Conservation (phyloP, 1,140 invertebrate genomes). For the Ostrea edulis region DNA sequence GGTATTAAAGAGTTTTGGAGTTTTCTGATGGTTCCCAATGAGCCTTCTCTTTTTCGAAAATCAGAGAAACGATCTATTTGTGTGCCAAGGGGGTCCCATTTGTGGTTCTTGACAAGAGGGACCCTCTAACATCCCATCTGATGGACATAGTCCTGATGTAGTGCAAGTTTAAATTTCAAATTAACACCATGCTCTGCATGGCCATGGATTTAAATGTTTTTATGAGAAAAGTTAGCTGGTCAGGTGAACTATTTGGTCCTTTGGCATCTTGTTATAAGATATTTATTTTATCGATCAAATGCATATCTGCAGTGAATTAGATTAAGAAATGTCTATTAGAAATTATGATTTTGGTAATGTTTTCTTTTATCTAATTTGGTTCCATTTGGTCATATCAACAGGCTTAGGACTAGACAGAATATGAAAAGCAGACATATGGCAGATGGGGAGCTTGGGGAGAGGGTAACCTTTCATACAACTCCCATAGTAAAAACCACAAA, state of each 20-base stretch:
- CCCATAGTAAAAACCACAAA: background rate
- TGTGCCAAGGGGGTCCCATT: too few relatives aligned
- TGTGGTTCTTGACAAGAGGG: too few relatives aligned
- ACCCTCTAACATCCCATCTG: too few relatives aligned
- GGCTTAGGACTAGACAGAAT: background rate
- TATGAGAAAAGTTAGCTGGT: background rate
- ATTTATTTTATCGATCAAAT: background rate
- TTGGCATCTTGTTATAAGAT: background rate
- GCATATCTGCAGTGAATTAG: background rate
- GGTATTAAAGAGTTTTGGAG: too few relatives aligned
- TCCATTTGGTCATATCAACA: background rate
- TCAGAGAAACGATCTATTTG: too few relatives aligned
- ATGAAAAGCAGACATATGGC: background rate
- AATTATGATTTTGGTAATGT: too few relatives aligned
- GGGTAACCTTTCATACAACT: background rate
- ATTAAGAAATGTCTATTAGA: background rate
- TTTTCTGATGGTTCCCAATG: too few relatives aligned
- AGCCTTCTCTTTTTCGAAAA: too few relatives aligned
- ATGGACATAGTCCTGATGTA: too few relatives aligned
- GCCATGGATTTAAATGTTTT: too few relatives aligned
- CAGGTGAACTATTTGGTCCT: background rate
- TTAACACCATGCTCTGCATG: too few relatives aligned
- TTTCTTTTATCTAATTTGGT: background rate
- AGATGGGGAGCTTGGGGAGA: background rate
- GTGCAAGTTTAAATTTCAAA: too few relatives aligned